Conservation (phyloP, 2,888 invertebrate genomes). For the Diogma glabrata region DNA sequence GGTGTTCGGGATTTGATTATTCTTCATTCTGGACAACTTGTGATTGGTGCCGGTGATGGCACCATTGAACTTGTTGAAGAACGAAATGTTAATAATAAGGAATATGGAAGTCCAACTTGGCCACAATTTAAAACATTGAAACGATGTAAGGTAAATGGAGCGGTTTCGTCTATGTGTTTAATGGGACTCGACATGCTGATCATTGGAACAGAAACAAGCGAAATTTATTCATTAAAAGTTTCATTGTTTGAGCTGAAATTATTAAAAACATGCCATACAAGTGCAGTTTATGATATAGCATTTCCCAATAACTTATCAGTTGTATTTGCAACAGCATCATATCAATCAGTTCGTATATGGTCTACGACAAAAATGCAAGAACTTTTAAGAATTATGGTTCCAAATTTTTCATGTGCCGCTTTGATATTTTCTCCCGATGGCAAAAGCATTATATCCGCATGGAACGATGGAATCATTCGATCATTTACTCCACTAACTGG, state of each 20-base stretch:
- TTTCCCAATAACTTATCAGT: conserved; percentile 73
- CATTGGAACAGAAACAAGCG: conserved; percentile 64
- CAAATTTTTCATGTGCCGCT: conserved; percentile 77
- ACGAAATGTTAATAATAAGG: conserved; percentile 37
- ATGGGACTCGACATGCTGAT: conserved; percentile 48
- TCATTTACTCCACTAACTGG: conserved; percentile 76
- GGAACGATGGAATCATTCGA: conserved; percentile 75
- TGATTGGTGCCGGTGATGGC: conserved; percentile 81
- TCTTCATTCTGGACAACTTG: conserved; percentile 45
- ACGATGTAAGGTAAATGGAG: conserved; percentile 46
- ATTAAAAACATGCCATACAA: conserved; percentile 70
- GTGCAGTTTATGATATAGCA: conserved; percentile 64
- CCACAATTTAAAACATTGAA: conserved; percentile 44
- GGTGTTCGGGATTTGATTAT: conserved; percentile 51
- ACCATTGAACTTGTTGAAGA: conserved; percentile 60
- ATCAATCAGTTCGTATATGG: conserved; percentile 81
- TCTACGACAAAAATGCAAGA: conserved; percentile 62
- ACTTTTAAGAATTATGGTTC: conserved; percentile 67
- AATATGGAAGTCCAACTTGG: conserved; percentile 41
- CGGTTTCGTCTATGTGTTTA: conserved; percentile 63
- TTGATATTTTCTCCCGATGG: conserved; percentile 70
- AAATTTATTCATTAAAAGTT: conserved; percentile 67
- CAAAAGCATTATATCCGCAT: conserved; percentile 65
- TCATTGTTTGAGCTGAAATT: conserved; percentile 55
- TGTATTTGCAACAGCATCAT: conserved; percentile 78